Evolutionary conservation across 2,797 vertebrate genomes (phyloP).

Genomic region (Lateolabrax maculatus): DNA sequence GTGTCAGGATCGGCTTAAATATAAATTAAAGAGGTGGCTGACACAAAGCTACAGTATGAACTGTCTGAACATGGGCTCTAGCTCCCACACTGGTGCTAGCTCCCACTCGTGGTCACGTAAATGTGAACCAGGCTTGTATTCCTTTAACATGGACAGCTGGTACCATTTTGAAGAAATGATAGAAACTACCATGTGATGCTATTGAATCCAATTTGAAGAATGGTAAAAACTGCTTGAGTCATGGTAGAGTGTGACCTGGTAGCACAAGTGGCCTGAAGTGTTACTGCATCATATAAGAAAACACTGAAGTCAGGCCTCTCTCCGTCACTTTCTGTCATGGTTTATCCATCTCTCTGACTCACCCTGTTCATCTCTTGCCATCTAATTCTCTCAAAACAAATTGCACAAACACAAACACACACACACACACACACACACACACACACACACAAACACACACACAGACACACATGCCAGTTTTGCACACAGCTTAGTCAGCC

Average conservation of each 20-base stretch:
- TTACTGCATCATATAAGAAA: constrained; percentile 1
- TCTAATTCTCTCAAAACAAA: constrained; percentile 24
- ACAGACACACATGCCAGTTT: constrained; percentile 20
- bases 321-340: constrained; percentile 5
- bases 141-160: neutral
- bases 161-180: neutral
- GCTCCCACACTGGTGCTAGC: too few species aligned
- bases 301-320: constrained; percentile 6
- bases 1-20: too few species aligned
- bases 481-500: constrained; percentile 75
- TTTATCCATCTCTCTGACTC: constrained; percentile 3
- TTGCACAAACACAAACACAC: constrained; percentile 3
- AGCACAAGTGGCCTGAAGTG: neutral
- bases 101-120: neutral
- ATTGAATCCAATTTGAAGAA: neutral
- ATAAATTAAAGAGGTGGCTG: too few species aligned
- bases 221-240: neutral
- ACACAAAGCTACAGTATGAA: too few species aligned
- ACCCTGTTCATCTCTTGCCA: constrained; percentile 1
- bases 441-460: constrained; percentile 10
- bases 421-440: neutral
- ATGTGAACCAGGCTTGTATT: neutral
- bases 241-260: neutral
- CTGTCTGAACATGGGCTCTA: neutral
- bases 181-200: neutral